Evolutionary conservation across 1,140 invertebrate genomes (phyloP), one percentile per base, ranked within the genome.

Genomic region (Venturia canescens): DNA sequence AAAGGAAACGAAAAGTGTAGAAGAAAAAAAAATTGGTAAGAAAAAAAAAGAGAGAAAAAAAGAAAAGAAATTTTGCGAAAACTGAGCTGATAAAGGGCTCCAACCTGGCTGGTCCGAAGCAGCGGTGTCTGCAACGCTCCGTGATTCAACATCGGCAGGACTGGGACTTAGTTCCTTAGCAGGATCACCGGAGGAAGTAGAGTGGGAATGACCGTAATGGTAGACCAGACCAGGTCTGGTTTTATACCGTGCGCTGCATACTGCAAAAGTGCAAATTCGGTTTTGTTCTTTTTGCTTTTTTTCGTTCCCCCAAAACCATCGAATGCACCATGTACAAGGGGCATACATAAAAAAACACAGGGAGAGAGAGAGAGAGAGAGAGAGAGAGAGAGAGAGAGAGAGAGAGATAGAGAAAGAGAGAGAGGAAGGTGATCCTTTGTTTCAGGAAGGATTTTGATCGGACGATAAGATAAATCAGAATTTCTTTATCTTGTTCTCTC

Each of bases 171-270:
- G 90, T 91, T 92, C 91, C 91, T 92, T 91, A 91, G 90, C 91
- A 92, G 91, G 91, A 91, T 92, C 91, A 91, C 91, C 91, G 87
- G 91, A 92, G 91, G 91, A 92, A 91, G 91, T 91, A 92, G 91
- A 92, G 94, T 98, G 98, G 87, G 97, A 97, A 94, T 99, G 98
- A 90, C 96, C 96, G 94, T 98, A 98, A 94, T 99, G 98, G 94
- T 99, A 99, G 86, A 97, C 97, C 87, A 99, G 94, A 85, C 98
- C 98, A 82, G 98, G 97, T 85, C 98, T 95, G 74, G 98, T 99
- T 94, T 99, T 99, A 95, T 99, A 99, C 88, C 98, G 96, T 88
- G 97, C 97, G 90, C 97, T 96, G 94, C 98, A 99, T 90, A 97
- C 97, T 98, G 94, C 92, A 94, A 94, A 91, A 92, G 91, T 92